phyloP scores from a whole-genome alignment of 2,888 invertebrate species.

The Eupithecia inturbata region DNA sequence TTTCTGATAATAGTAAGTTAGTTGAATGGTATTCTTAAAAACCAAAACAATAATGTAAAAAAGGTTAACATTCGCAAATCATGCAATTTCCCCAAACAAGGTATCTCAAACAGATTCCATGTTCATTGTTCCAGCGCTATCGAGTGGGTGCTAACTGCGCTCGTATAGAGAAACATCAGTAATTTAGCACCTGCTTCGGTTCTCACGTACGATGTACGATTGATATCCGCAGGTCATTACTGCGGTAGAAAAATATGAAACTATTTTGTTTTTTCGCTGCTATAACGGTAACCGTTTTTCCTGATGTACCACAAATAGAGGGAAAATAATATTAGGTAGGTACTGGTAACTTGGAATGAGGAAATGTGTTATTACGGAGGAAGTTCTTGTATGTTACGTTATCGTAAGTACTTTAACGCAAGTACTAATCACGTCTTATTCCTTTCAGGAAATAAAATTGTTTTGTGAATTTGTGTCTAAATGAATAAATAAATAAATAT shows the following conservation, averaged over 20 bases:
- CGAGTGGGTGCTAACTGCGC: constrained; percentile 32
- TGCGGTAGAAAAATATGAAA: constrained; percentile 53
- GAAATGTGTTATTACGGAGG: neutral
- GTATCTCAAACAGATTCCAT: constrained; percentile 8
- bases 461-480: neutral
- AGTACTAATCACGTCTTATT: neutral
- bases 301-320: constrained; percentile 15
- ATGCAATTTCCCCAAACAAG: constrained; percentile 8
- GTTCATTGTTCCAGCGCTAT: constrained; percentile 21
- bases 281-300: constrained; percentile 14
- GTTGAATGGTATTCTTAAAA: neutral
- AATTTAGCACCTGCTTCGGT: constrained; percentile 54
- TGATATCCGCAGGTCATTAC: constrained; percentile 55
- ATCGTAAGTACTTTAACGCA: too few species aligned
- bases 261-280: constrained; percentile 44
- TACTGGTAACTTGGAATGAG: neutral
- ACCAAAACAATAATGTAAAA: neutral
- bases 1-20: neutral
- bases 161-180: constrained; percentile 38
- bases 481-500: neutral
- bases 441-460: neutral
- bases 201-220: constrained; percentile 57
- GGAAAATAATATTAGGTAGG: constrained; percentile 10
- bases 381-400: neutral
- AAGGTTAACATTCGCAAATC: neutral